Base-by-base conservation (phyloP, 2,888 invertebrate genomes). In the Odontothrips loti region DNA sequence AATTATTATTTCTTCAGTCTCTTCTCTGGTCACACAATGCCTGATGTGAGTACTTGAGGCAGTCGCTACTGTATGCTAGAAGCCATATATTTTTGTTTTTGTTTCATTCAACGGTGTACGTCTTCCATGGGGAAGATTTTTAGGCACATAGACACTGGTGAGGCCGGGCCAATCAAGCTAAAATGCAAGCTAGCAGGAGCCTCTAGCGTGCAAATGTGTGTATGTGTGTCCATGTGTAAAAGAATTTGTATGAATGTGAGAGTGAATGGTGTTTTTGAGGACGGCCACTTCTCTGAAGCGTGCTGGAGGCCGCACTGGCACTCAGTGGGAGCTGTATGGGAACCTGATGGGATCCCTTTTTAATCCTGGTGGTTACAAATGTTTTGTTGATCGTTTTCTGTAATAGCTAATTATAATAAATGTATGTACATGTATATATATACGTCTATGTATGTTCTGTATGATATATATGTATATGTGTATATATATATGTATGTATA, bases 351-450 rank as follows among this genome's bases (percentile, higher is more conserved):
- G 68, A 12, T 75, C 68, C 68, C 12, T 12, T 27, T 75, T 75
- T 75, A 75, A 75, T 27, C 68, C 23, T 75, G 23, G 68, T 27
- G 68, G 27, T 75, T 75, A 75, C 68, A 75, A 75, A 75, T 75
- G 23, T 27, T 75, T 75, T 75, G 68, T 75, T 75, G 68, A 12
- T 75, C 27, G 68, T 75, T 75, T 75, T 75, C 68, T 75, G 68
- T 75, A 75, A 75, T 75, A 75, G 68, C 68, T 75, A 75, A 75
- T 75, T 75, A 27, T 75, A 75, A 75, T 75, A 75, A 75, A 75
- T 75, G 12, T 75, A 27, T 75, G 27, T 75, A 27, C 23, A 75
- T 75, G 23, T 75, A 75, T 68, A 68, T 68, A 68, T 68, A 68
- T 75, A 27, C 23, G 23, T 75, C 23, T 75, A 27, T 75, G 12